Evolutionary conservation across 2,113 vertebrate species (phyloP).

Genomic region (Shinisaurus crocodilurus): DNA sequence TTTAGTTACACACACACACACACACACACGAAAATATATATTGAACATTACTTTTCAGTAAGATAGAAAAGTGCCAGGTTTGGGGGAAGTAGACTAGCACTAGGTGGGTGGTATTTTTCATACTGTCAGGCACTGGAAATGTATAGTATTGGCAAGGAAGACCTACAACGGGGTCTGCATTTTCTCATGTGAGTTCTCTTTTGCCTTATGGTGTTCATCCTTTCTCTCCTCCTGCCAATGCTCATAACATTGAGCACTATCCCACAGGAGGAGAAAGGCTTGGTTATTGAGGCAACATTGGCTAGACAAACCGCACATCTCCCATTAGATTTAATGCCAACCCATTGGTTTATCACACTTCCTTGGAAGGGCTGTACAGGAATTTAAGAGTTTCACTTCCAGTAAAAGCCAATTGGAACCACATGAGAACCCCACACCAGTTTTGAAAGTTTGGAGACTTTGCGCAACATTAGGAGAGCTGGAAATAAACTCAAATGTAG

Average conservation of each 20-base stretch:
- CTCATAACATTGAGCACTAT: not conserved
- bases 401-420: constrained; percentile 14
- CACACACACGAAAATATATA: too few relatives aligned
- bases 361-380: not conserved
- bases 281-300: not conserved
- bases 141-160: not conserved
- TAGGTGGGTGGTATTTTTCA: not conserved
- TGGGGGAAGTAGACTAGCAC: not conserved
- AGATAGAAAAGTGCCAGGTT: not conserved
- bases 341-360: constrained; percentile 11
- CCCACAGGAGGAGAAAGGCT: not conserved
- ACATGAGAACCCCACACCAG: not conserved
- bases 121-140: not conserved
- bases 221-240: not conserved
- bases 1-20: too few relatives aligned
- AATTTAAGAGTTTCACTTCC: constrained; percentile 14
- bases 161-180: not conserved
- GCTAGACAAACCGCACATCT: constrained; percentile 1
- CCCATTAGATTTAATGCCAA: constrained; percentile 10
- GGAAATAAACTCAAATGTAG: not conserved
- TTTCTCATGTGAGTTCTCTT: not conserved
- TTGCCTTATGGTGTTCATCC: not conserved
- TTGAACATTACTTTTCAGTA: not conserved
- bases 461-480: not conserved
- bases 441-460: not conserved